A percentile compares a stretch with the other conserved stretches of the same genome.
Conservation (phyloP, 2,888 invertebrate genomes). For the Keiferia lycopersicella region DNA sequence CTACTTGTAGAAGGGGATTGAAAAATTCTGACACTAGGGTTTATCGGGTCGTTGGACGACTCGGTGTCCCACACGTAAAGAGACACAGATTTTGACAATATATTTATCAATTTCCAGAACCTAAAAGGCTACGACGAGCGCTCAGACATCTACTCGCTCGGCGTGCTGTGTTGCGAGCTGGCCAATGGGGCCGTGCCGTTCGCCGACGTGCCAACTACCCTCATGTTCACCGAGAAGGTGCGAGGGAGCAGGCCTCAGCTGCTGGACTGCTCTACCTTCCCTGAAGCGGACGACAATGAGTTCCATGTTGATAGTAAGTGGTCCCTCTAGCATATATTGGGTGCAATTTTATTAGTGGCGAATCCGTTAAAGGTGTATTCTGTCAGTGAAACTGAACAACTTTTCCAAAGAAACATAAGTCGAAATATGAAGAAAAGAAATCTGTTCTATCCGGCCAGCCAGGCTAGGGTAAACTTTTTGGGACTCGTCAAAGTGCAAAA, state of each 20-base stretch:
- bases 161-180: slow-evolving; percentile 92
- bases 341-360: background rate
- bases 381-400: too few relatives aligned
- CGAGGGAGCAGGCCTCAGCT: slow-evolving; percentile 89
- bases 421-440: too few relatives aligned
- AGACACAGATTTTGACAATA: background rate
- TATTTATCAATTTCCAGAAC: slow-evolving; percentile 76
- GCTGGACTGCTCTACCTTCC: slow-evolving; percentile 87
- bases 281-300: slow-evolving; percentile 70
- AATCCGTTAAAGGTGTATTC: too few relatives aligned
- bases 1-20: too few relatives aligned
- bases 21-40: too few relatives aligned
- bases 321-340: background rate
- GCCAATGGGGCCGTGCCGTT: slow-evolving; percentile 95
- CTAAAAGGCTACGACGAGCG: slow-evolving; percentile 93
- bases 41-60: too few relatives aligned
- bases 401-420: too few relatives aligned
- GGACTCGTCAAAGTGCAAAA: too few relatives aligned
- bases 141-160: slow-evolving; percentile 95
- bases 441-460: too few relatives aligned
- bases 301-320: slow-evolving; percentile 56
- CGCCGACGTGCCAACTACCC: slow-evolving; percentile 90
- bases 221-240: slow-evolving; percentile 95
- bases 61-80: too few relatives aligned
- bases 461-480: too few relatives aligned